phyloP scores from a whole-genome alignment of 2,797 vertebrate genomes.

The Halcyon badia region DNA sequence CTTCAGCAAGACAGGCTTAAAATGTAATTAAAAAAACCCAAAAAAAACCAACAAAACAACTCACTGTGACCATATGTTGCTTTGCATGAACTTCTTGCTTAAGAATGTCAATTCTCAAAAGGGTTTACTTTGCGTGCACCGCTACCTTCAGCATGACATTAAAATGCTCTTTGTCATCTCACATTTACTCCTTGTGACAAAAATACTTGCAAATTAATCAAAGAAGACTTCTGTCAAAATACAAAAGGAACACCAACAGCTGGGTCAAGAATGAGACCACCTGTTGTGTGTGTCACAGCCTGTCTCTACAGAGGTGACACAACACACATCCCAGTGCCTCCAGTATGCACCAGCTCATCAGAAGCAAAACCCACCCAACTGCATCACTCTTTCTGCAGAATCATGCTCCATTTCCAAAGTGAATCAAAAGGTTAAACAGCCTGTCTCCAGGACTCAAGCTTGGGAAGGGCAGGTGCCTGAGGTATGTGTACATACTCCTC shows the following conservation, averaged over 20 bases:
- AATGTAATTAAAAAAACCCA: not conserved
- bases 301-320: not conserved
- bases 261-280: not conserved
- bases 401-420: fast-evolving
- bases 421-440: not conserved
- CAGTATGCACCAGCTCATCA: fast-evolving
- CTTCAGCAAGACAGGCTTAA: not conserved
- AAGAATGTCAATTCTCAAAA: fast-evolving
- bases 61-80: not conserved
- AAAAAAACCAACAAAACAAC: not conserved
- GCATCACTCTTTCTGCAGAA: not conserved
- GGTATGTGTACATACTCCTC: fast-evolving
- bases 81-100: not conserved
- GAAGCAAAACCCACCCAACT: not conserved
- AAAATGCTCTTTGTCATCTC: not conserved
- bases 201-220: not conserved
- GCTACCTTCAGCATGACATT: not conserved
- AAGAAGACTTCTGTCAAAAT: not conserved
- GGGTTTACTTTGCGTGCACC: not conserved
- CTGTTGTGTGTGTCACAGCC: not conserved
- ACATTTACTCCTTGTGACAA: not conserved
- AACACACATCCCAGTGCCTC: fast-evolving
- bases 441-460: fast-evolving
- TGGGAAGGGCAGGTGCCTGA: not conserved
- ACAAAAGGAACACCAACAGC: not conserved